Evolutionary conservation across 2,113 vertebrate species (phyloP).

Genomic region (Trogon surrucura): DNA sequence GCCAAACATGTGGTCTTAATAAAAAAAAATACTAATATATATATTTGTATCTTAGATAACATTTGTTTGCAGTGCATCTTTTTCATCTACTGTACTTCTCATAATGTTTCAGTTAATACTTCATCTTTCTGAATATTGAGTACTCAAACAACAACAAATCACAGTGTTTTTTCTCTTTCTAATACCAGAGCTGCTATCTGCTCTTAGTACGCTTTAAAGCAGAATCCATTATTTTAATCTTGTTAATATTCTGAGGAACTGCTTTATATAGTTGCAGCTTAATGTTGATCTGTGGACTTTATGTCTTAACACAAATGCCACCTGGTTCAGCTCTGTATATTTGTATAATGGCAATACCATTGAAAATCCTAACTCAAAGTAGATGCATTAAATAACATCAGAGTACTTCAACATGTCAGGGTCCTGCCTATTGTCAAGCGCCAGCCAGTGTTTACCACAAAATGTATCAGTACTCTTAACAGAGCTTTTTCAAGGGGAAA

Average conservation of each 20-base stretch:
- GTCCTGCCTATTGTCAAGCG: slow-evolving; percentile 8
- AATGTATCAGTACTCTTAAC: not conserved
- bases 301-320: slow-evolving; percentile 19
- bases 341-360: not conserved
- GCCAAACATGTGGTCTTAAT: not conserved
- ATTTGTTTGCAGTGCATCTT: not conserved
- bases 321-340: not conserved
- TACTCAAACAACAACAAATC: not conserved
- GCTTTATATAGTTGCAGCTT: not conserved
- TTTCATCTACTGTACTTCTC: not conserved
- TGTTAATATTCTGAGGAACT: not conserved
- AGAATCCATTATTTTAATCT: not conserved
- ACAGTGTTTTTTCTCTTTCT: not conserved
- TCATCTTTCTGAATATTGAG: not conserved
- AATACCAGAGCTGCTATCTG: not conserved
- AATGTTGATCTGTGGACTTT: not conserved
- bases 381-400: not conserved
- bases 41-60: not conserved
- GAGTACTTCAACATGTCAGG: not conserved
- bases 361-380: slow-evolving; percentile 7
- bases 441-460: not conserved
- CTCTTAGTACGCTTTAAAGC: not conserved
- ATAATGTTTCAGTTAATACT: not conserved
- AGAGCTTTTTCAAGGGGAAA: slow-evolving; percentile 40
- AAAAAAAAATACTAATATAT: not conserved